Conservation (phyloP, 2,113 vertebrate species). For the Arizona elegans region DNA sequence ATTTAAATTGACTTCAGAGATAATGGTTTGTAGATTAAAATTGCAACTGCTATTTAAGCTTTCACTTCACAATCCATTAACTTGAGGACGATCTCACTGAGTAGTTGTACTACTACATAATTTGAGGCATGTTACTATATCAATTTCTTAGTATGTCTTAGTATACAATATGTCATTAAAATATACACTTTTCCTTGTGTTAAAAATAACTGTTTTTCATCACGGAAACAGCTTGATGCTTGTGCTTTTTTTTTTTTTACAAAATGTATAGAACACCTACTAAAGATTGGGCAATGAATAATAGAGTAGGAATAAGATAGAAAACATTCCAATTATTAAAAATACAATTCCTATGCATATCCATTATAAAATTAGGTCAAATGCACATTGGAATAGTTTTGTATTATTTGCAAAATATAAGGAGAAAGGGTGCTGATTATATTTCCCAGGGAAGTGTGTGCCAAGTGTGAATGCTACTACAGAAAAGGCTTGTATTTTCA, state of each 20-base stretch:
- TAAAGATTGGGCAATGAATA: neutral
- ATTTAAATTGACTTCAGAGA: conserved; percentile 5
- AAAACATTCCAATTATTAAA: neutral
- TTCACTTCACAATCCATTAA: neutral
- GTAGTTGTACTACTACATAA: neutral
- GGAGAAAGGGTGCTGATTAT: neutral
- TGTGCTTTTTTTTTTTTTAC: neutral
- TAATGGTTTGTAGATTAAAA: neutral
- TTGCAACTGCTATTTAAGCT: neutral
- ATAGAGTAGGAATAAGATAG: neutral
- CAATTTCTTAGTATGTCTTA: neutral
- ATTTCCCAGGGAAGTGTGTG: neutral
- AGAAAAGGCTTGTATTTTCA: neutral
- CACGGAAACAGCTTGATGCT: neutral
- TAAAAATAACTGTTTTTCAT: neutral
- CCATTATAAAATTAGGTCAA: neutral
- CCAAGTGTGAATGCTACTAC: neutral
- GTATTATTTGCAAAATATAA: neutral
- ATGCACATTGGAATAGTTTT: neutral
- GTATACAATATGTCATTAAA: neutral
- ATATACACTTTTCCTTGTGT: neutral
- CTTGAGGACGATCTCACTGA: neutral
- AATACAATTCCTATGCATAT: neutral
- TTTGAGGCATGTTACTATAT: neutral
- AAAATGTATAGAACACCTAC: neutral